Base-by-base conservation (phyloP, 1,140 invertebrate genomes). In the Drosophila rhopaloa region DNA sequence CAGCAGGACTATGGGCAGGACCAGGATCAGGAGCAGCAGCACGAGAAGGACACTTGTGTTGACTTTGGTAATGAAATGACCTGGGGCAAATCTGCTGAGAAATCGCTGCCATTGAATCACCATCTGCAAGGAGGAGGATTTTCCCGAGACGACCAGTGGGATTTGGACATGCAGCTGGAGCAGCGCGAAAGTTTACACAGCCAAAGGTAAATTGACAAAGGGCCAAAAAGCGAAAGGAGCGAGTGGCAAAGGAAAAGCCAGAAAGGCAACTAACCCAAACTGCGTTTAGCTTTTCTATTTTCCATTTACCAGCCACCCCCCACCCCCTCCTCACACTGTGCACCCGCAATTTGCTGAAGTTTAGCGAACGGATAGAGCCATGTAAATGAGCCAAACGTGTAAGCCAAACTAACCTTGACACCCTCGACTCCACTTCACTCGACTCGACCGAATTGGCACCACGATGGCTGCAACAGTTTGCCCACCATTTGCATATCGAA, bases 61-160 rank as follows among this genome's bases (percentile, higher is more conserved):
- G 85, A 89, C 84, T 81, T 79, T 89, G 74, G 74, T 89, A 89
- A 89, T 89, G 85, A 89, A 89, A 90, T 81, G 66, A 85, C 85
- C 81, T 68, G 86, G 78, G 71, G 85, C 85, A 75, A 56, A 53
- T 78, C 67, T 76, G 61, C 71, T 83, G 84, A 88, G 81, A 88
- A 80, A 89, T 88, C 80, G 58, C 61, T 50, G 67, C 57, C 84
- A 81, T 73, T 89, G 83, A 90, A 81, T 85, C 85, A 85, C 66
- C 85, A 76, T 75, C n/a, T 35, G 46, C 47, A 24, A 51, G 43
- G 46, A 59, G 63, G 41, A 55, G 61, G 72, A 61, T 79, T 76
- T 82, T 47, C 53, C 71, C 47, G 50, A 32, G 70, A 71, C 32
- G 59, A 40, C 44, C 70, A 67, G 50, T 67, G 50, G 63, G 58